Evolutionary conservation across 37 sponge, comb jelly and placozoan genomes (phyloP), one percentile per base, ranked within the genome.

Genomic region (Ianthella basta): DNA sequence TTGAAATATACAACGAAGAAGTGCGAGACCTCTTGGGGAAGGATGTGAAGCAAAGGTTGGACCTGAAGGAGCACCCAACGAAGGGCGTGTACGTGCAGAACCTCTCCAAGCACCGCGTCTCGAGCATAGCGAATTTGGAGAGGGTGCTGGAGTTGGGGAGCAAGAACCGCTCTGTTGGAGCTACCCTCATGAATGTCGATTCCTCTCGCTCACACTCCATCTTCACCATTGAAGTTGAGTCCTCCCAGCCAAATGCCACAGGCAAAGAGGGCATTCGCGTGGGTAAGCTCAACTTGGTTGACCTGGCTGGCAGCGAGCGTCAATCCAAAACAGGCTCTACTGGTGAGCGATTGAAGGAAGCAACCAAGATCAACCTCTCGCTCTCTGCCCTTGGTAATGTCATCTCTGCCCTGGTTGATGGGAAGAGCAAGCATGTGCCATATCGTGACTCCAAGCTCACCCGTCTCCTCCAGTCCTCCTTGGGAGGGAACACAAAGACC

Each of bases 161-260:
- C 59, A 96, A 89, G 82, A 94, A 92, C 83, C 87, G 99, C 36
- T 91, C 93, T 5, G 94, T 96, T 40, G 99, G 99, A 21, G 99
- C 96, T 66, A 98, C 99, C 15, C 83, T 94, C 39, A 98, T 98
- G 99, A 98, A 98, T 86, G 91, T 88, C 0, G 99, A 98, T 63
- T 98, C 99, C 16, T 96, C 97, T 53, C 94, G 99, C 10, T 98
- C 99, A 12, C 99, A 98, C 81, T 98, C 96, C 72, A 98, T 98
- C 78, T 98, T 98, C 79, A 89, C 95, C 55, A 96, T 98, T 36
- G 88, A 92, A 55, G 70, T 98, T 37, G 99, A 98, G 84, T 72
- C 75, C 13, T 33, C 78, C 1, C 86, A 54, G 60, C 56, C 70
- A 24, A 82, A 38, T 36, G 85, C 67, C n/a, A 83, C 72, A 30